Base-by-base conservation (phyloP, 2,113 vertebrate genomes). In the Amia ocellicauda region DNA sequence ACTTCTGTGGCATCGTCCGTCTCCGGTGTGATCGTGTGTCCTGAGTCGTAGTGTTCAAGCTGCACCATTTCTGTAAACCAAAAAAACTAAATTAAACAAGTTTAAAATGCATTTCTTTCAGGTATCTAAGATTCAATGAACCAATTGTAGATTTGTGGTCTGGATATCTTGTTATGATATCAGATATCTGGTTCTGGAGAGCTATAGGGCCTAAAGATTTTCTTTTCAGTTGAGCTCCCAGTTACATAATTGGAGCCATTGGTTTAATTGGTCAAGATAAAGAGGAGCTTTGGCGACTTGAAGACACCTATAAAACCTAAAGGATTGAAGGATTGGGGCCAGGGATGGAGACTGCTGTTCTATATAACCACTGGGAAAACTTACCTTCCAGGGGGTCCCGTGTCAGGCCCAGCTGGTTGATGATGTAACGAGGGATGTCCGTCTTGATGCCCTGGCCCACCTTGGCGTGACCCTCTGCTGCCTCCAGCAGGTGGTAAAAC, bases 401-500 rank as follows among this genome's bases (percentile, higher is more conserved):
- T 24, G 94, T 88, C 0, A 99, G 91, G 3, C 97, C 96, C 55
- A 99, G 88, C 68, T 98, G 97, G 65, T 85, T 94, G 74, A 98
- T 96, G 82, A 99, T 99, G 71, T 98, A 98, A 10, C 85, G 88
- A 0, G 97, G 97, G 69, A 99, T 94, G 77, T 99, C 96, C 0
- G 92, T 93, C 82, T 98, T 98, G 80, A 98, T 88, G 50, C 94
- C 96, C 43, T 91, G 95, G 3, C 92, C 96, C 1, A 91, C 93
- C 31, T 97, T 98, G 42, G 97, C 97, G 0, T 98, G 95, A 59
- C 97, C 97, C 72, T 99, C 97, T 0, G 93, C 97, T 0, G 95
- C 97, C 77, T 99, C 96, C 42, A 99, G 84, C 29, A 98, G 78
- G 58, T 98, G 97, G 70, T 99, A 99, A 61, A 99, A 99, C 70